These are phyloP conservation scores for Pangasianodon gigas DNA, from an alignment of 2,113 vertebrate genomes.

Conservation along the genomic window DNA sequence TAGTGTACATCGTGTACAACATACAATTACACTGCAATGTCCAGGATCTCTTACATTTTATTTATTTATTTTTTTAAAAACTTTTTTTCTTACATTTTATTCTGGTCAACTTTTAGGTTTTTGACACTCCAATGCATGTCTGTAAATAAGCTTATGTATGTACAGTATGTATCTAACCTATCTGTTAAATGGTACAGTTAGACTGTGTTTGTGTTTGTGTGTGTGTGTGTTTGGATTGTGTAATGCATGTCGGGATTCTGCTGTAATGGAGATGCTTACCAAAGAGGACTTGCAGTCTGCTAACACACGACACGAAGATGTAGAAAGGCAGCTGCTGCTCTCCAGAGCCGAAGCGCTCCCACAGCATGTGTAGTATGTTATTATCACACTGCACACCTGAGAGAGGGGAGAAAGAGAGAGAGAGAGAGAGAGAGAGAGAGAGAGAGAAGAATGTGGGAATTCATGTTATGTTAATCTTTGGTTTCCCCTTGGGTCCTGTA, in stretches of 20 bases:
- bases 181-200: background rate
- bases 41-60: too few species aligned
- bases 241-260: background rate
- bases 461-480: background rate
- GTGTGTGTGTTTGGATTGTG: constrained; percentile 14
- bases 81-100: background rate
- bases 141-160: background rate
- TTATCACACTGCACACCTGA: constrained; percentile 72
- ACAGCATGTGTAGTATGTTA: constrained; percentile 66
- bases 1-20: background rate
- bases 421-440: background rate
- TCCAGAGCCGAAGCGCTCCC: constrained; percentile 71
- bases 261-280: constrained; percentile 61
- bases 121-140: background rate
- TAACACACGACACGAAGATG: constrained; percentile 70
- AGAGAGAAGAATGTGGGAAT: background rate
- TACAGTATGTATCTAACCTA: background rate
- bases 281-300: constrained; percentile 72
- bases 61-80: too few species aligned
- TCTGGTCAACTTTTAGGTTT: background rate
- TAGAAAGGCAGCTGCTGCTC: constrained; percentile 68
- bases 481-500: constrained; percentile 12
- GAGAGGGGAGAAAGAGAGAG: background rate
- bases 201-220: background rate
- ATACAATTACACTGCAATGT: background rate